phyloP scores from a whole-genome alignment of 2,113 vertebrate species.

The Leptobrachium ailaonicum region DNA sequence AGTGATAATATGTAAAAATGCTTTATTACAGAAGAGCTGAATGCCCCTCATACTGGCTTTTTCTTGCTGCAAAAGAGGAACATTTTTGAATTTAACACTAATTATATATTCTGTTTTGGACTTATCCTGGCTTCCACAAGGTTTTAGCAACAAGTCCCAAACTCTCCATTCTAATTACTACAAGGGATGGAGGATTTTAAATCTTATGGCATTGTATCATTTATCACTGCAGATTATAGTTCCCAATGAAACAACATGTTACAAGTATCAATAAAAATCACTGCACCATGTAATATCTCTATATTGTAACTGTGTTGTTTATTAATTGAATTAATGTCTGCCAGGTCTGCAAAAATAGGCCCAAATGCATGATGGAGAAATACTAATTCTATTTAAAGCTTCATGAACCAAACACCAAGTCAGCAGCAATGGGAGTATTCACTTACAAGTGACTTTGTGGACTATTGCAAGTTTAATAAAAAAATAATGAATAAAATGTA shows the following conservation, averaged over 20 bases:
- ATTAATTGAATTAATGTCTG: slow-evolving; percentile 40
- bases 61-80: too few relatives aligned
- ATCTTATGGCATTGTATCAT: not conserved
- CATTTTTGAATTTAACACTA: too few relatives aligned
- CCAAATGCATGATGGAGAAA: slow-evolving; percentile 9
- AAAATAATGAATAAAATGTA: too few relatives aligned
- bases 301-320: not conserved
- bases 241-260: slow-evolving; percentile 5
- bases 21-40: too few relatives aligned
- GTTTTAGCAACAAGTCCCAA: not conserved
- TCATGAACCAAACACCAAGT: too few relatives aligned
- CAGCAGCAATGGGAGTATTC: too few relatives aligned
- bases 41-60: too few relatives aligned
- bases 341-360: slow-evolving; percentile 12
- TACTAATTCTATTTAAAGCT: not conserved
- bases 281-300: slow-evolving; percentile 23
- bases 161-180: not conserved
- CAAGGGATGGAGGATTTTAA: not conserved
- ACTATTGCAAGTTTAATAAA: too few relatives aligned
- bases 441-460: too few relatives aligned
- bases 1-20: too few relatives aligned
- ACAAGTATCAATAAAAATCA: slow-evolving; percentile 29
- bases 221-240: slow-evolving; percentile 12
- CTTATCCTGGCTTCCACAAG: not conserved
- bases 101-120: not conserved